Conservation (phyloP, 2,888 invertebrate genomes). For the Hirtodrosophila cameraria region DNA sequence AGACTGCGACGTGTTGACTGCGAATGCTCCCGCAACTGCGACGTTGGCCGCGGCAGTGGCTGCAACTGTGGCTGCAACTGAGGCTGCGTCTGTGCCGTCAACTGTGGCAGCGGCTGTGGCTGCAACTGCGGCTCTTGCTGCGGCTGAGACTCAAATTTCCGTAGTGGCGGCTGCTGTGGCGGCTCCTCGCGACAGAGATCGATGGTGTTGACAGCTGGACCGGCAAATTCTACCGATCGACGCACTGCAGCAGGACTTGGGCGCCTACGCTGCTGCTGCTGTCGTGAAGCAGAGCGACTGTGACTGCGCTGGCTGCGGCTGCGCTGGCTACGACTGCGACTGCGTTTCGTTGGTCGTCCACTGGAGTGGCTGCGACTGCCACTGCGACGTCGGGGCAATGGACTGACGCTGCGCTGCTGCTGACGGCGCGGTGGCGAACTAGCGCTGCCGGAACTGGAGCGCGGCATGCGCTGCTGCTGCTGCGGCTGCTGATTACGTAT, state of each 20-base stretch:
- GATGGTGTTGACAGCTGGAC: constrained; percentile 73
- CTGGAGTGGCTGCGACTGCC: constrained; percentile 43
- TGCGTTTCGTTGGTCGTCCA: constrained; percentile 10
- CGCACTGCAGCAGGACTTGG: constrained; percentile 41
- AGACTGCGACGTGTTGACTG: constrained; percentile 49
- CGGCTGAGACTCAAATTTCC: constrained; percentile 13
- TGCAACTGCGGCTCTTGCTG: constrained; percentile 17
- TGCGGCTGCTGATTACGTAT: constrained; percentile 39
- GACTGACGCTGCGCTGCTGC: constrained; percentile 60
- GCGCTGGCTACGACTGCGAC: constrained; percentile 34
- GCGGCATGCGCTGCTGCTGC: constrained; percentile 26
- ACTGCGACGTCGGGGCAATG: constrained; percentile 39
- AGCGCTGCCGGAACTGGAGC: constrained; percentile 47
- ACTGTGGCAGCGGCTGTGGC: constrained; percentile 35
- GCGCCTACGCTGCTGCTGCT: constrained; percentile 25
- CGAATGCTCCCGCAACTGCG: constrained; percentile 12
- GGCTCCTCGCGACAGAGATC: constrained; percentile 78
- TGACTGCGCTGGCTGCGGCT: constrained; percentile 44
- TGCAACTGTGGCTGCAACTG: constrained; percentile 3
- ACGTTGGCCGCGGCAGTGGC: constrained; percentile 16
- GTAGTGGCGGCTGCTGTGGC: background rate
- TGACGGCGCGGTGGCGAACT: constrained; percentile 58
- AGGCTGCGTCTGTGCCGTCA: constrained; percentile 12
- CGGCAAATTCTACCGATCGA: constrained; percentile 77
- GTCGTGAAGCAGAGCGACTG: constrained; percentile 37